Conservation (phyloP, 2,797 vertebrate species). For the Myotis daubentonii region DNA sequence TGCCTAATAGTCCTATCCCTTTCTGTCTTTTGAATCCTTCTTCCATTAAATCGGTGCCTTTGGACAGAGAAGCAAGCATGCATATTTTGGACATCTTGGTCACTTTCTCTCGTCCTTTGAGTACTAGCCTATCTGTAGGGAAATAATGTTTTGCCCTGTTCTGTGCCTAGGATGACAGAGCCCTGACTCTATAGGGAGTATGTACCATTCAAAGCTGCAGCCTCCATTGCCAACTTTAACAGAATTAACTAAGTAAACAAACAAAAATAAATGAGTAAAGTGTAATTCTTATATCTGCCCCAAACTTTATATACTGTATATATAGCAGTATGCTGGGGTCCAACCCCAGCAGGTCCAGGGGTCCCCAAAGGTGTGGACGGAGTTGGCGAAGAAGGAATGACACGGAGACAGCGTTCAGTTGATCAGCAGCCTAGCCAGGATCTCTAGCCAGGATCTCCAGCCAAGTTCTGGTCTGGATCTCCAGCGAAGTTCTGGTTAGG, state of each 20-base stretch:
- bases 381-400: too few relatives aligned
- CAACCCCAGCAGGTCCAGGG: too few relatives aligned
- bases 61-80: neutral
- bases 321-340: too few relatives aligned
- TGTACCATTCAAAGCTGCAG: neutral
- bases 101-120: neutral
- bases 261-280: neutral
- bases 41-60: neutral
- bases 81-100: neutral
- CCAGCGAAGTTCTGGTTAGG: too few relatives aligned
- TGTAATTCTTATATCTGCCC: neutral
- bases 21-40: neutral
- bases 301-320: neutral
- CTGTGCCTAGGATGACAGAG: neutral
- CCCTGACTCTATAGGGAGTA: rapidly evolving
- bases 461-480: too few relatives aligned
- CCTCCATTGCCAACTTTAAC: neutral
- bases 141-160: neutral
- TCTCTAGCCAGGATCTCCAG: too few relatives aligned
- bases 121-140: neutral
- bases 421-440: too few relatives aligned
- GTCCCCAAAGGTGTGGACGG: too few relatives aligned
- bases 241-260: neutral
- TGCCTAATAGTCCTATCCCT: too few relatives aligned
- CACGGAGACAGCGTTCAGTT: too few relatives aligned